A percentile compares a stretch with the other conserved stretches of the same genome.
These are phyloP conservation scores for Cryptomyrus ogoouensis DNA, from an alignment of 2,113 vertebrate genomes.

Conservation along the genomic window DNA sequence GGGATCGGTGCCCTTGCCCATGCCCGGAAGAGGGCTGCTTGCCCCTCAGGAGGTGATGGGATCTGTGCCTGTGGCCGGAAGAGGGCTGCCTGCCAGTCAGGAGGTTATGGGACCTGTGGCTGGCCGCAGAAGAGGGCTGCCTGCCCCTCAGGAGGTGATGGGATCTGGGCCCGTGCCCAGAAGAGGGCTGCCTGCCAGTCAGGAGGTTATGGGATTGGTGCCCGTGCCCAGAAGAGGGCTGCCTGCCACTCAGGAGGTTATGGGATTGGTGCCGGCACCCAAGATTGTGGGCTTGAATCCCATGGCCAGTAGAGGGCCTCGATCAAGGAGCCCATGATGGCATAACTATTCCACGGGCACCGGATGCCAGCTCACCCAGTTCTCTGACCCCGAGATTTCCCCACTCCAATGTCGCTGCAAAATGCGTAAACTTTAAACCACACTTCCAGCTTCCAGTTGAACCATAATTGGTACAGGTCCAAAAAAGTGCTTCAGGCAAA, in stretches of 20 bases:
- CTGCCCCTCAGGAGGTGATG: too few species aligned
- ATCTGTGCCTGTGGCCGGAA: not conserved
- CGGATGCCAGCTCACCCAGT: not conserved
- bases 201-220: not conserved
- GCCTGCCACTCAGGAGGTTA: not conserved
- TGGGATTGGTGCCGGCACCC: not conserved
- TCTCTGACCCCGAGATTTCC: not conserved
- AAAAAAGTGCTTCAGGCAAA: not conserved
- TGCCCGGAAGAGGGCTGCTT: too few species aligned
- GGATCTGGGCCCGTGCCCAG: too few species aligned
- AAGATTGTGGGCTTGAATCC: not conserved
- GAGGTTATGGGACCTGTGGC: too few species aligned
- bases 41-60: not conserved
- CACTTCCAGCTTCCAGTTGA: not conserved
- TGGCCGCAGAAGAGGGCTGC: too few species aligned
- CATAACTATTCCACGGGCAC: not conserved
- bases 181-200: too few species aligned
- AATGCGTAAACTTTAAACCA: not conserved
- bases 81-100: too few species aligned
- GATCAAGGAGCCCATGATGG: not conserved
- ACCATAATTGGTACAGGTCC: not conserved
- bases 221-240: too few species aligned
- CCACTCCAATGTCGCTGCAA: not conserved
- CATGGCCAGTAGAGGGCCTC: not conserved
- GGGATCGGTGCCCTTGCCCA: too few species aligned